Percentiles rank a stretch among this genome's conserved stretches.
Evolutionary conservation across 2,113 vertebrate species (phyloP).

Genomic region (Tympanuchus pallidicinctus): DNA sequence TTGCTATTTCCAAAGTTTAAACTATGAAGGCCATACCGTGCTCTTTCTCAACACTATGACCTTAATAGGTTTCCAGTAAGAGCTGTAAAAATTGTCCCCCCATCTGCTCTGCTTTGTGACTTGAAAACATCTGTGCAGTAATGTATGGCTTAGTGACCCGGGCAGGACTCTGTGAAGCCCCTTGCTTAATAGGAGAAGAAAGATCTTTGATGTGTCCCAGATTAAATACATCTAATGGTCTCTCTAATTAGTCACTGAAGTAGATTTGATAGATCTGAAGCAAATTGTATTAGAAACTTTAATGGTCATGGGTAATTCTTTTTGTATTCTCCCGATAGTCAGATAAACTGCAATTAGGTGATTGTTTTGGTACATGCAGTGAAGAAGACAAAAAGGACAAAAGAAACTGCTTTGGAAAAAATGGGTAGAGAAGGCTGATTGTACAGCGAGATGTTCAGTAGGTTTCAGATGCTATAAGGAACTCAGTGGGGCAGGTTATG

Average conservation of each 20-base stretch:
- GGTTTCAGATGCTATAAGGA: not conserved
- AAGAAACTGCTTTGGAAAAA: not conserved
- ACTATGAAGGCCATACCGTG: constrained; percentile 64
- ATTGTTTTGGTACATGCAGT: not conserved
- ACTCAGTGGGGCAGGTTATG: not conserved
- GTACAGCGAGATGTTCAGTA: not conserved
- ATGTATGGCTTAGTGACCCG: constrained; percentile 7
- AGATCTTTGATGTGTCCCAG: constrained; percentile 39
- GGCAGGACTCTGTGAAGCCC: not conserved
- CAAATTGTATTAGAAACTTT: not conserved
- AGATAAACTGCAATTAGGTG: not conserved
- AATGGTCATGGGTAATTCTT: not conserved
- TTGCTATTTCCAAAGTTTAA: constrained; percentile 60
- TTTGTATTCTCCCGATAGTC: not conserved
- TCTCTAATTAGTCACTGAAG: constrained; percentile 13
- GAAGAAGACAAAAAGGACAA: not conserved
- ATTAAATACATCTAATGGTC: constrained; percentile 11
- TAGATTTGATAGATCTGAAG: not conserved
- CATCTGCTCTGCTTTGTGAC: not conserved
- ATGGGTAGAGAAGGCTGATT: not conserved
- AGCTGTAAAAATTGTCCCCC: constrained; percentile 9
- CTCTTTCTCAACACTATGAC: constrained; percentile 64
- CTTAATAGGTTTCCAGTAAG: constrained; percentile 70
- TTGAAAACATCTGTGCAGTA: constrained; percentile 53
- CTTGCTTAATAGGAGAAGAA: constrained; percentile 22